These are phyloP conservation scores for Philereme vetulata DNA, from an alignment of 2,888 invertebrate genomes.

Conservation along the genomic window DNA sequence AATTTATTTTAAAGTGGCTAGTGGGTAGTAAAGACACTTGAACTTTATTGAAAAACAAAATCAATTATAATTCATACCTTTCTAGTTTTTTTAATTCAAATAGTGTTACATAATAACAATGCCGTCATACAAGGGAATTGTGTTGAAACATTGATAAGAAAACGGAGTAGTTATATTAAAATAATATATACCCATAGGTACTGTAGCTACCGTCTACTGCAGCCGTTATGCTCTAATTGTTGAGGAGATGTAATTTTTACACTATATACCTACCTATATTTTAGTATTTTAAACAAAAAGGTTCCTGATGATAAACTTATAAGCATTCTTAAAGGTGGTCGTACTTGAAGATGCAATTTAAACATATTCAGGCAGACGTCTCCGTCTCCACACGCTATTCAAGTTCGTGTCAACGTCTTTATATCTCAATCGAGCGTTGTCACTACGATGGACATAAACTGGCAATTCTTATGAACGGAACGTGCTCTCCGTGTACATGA, in stretches of 20 bases:
- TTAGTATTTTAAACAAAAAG: too few species aligned
- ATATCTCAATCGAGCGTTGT: slow-evolving; percentile 21
- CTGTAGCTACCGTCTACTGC: too few species aligned
- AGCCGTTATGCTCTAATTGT: too few species aligned
- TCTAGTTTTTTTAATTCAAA: slow-evolving; percentile 1
- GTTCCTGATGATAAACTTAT: neutral
- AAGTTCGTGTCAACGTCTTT: slow-evolving; percentile 26
- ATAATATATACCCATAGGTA: too few species aligned
- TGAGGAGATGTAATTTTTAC: too few species aligned
- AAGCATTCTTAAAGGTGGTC: neutral
- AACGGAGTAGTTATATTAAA: neutral
- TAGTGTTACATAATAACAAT: slow-evolving; percentile 12
- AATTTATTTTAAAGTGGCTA: too few species aligned
- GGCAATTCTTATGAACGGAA: slow-evolving; percentile 51
- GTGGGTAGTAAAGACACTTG: too few species aligned
- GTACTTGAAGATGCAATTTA: neutral
- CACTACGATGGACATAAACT: slow-evolving; percentile 41
- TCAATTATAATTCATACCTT: neutral
- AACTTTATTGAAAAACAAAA: neutral
- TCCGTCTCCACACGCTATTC: slow-evolving; percentile 15
- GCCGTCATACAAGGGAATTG: too few species aligned
- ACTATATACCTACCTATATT: too few species aligned
- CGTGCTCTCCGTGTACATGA: slow-evolving; percentile 65
- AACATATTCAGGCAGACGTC: neutral
- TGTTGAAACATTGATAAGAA: slow-evolving; percentile 11